These are phyloP conservation scores for Mythimna ferrago DNA, from an alignment of 2,888 invertebrate species.

Conservation along the genomic window DNA sequence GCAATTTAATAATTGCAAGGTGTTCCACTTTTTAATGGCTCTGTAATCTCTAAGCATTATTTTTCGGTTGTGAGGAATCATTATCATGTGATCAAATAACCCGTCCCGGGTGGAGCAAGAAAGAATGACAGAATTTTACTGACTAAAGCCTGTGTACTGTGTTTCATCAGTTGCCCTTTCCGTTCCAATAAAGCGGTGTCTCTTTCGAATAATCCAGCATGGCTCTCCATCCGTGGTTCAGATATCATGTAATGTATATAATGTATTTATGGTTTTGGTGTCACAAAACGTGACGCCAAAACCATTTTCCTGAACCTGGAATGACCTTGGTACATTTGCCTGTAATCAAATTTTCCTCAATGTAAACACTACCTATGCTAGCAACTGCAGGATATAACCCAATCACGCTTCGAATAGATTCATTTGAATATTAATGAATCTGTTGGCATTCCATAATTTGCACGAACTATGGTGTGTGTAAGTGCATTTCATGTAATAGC, in stretches of 20 bases:
- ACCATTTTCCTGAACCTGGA: conserved; percentile 18
- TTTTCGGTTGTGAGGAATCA: too few species aligned
- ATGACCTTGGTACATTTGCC: conserved; percentile 1
- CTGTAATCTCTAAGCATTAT: too few species aligned
- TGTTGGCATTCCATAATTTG: conserved; percentile 5
- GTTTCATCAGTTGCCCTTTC: too few species aligned
- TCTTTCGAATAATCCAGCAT: too few species aligned
- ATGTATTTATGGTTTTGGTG: too few species aligned
- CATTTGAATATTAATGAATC: conserved; percentile 16
- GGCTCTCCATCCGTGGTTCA: too few species aligned
- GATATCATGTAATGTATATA: not conserved
- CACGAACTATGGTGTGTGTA: conserved; percentile 11
- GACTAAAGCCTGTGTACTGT: too few species aligned
- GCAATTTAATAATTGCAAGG: conserved; percentile 34
- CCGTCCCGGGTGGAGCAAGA: too few species aligned
- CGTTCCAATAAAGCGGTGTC: too few species aligned
- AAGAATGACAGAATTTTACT: too few species aligned
- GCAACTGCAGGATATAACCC: not conserved
- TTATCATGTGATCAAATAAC: too few species aligned
- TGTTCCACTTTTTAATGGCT: conserved; percentile 19
- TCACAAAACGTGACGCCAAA: not conserved
- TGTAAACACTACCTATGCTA: not conserved
- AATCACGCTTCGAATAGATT: not conserved
- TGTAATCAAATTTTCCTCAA: conserved; percentile 16
- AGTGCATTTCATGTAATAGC: conserved; percentile 31